These are phyloP conservation scores for Engraulis encrasicolus DNA, from an alignment of 2,113 vertebrate species.

Conservation along the genomic window DNA sequence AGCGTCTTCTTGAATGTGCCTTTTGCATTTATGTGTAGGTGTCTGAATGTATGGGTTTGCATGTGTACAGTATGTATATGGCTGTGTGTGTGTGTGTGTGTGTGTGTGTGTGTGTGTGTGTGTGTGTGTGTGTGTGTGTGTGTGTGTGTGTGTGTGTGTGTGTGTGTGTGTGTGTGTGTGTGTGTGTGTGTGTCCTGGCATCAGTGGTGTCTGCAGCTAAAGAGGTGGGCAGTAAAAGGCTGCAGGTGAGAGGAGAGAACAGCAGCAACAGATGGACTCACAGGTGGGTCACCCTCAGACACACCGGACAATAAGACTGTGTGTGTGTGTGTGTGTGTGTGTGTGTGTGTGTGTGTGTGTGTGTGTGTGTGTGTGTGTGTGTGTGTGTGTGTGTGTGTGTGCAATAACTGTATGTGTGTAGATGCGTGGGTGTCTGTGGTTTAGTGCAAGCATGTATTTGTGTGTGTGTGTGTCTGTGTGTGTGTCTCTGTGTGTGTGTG, in stretches of 20 bases:
- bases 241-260: slow-evolving; percentile 20
- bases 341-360: too few relatives aligned
- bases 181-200: neutral
- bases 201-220: slow-evolving; percentile 18
- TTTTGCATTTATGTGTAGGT: neutral
- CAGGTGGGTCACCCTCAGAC: slow-evolving; percentile 46
- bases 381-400: too few relatives aligned
- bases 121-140: neutral
- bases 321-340: slow-evolving; percentile 14
- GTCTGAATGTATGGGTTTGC: neutral
- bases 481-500: neutral
- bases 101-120: neutral
- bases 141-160: neutral
- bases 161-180: neutral
- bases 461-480: neutral
- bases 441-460: too few relatives aligned
- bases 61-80: neutral
- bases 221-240: slow-evolving; percentile 23
- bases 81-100: neutral
- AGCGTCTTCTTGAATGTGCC: neutral
- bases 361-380: too few relatives aligned
- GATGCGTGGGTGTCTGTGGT: too few relatives aligned
- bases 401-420: too few relatives aligned
- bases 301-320: slow-evolving; percentile 41
- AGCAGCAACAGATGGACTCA: slow-evolving; percentile 46